A percentile compares a stretch with the other conserved stretches of the same genome.
These are phyloP conservation scores for Pteropus rufus DNA, from an alignment of 2,797 vertebrate species.

Conservation along the genomic window DNA sequence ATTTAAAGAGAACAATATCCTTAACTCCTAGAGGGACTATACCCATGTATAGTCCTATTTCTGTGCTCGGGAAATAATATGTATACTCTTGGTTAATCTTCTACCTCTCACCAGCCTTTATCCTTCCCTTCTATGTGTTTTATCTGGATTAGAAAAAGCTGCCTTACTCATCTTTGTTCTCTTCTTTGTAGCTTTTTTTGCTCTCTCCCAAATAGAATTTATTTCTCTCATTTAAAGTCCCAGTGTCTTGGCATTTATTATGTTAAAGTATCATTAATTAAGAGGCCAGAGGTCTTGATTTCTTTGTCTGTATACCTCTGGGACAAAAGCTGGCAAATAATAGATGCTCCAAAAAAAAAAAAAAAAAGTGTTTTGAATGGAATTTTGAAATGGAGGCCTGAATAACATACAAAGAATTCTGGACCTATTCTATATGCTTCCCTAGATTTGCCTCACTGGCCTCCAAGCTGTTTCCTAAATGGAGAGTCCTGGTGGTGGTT, in stretches of 20 bases:
- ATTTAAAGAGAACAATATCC: background rate
- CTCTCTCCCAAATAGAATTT: background rate
- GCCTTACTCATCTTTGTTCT: background rate
- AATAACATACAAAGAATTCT: background rate
- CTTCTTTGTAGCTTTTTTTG: background rate
- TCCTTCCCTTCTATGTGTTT: background rate
- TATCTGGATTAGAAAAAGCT: background rate
- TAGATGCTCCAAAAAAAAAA: background rate
- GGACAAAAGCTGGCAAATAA: background rate
- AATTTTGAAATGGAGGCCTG: background rate
- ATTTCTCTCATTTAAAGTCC: background rate
- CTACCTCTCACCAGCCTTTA: background rate
- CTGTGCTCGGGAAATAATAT: background rate
- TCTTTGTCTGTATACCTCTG: background rate
- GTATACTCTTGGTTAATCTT: background rate
- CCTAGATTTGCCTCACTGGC: background rate
- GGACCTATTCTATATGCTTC: background rate
- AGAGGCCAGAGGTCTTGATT: background rate
- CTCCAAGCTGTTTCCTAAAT: background rate
- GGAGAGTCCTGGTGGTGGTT: background rate
- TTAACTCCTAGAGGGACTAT: background rate
- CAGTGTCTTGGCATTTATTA: background rate
- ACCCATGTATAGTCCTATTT: background rate
- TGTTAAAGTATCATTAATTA: conserved; percentile 1
- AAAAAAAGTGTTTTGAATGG: background rate